phyloP scores from a whole-genome alignment of 2,113 vertebrate genomes.

The Eudyptes chrysolophus region DNA sequence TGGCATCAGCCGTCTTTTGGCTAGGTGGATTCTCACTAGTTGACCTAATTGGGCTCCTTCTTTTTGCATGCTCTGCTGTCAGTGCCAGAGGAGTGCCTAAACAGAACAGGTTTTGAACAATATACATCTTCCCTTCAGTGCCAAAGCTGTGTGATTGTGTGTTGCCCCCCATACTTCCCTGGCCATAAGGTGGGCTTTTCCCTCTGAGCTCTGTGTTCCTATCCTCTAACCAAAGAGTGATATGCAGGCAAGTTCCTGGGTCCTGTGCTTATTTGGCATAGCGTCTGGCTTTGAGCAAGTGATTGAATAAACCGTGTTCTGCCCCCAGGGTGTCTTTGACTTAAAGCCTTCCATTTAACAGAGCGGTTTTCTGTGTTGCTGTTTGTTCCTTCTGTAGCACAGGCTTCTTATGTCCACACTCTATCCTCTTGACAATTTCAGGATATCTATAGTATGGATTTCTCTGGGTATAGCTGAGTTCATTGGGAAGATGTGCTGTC shows the following conservation, averaged over 20 bases:
- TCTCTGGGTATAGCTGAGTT: neutral
- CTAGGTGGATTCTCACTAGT: neutral
- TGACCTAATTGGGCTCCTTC: neutral
- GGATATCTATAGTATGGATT: neutral
- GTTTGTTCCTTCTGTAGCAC: neutral
- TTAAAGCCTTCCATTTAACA: neutral
- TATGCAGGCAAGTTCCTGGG: neutral
- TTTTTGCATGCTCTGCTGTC: neutral
- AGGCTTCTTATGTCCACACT: neutral
- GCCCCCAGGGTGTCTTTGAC: neutral
- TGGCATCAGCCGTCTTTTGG: neutral
- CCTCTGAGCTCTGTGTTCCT: neutral
- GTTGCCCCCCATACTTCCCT: neutral
- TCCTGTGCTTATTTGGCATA: neutral
- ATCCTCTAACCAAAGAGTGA: neutral
- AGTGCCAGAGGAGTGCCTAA: neutral
- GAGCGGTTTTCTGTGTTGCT: neutral
- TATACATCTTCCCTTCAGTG: neutral
- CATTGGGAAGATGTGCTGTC: neutral
- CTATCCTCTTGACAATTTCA: neutral
- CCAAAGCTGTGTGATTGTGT: neutral
- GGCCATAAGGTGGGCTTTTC: neutral
- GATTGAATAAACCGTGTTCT: neutral
- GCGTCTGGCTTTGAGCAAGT: neutral
- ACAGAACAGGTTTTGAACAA: neutral